Base-by-base conservation (phyloP, 2,113 vertebrate species). In the Salvelinus sp. region DNA sequence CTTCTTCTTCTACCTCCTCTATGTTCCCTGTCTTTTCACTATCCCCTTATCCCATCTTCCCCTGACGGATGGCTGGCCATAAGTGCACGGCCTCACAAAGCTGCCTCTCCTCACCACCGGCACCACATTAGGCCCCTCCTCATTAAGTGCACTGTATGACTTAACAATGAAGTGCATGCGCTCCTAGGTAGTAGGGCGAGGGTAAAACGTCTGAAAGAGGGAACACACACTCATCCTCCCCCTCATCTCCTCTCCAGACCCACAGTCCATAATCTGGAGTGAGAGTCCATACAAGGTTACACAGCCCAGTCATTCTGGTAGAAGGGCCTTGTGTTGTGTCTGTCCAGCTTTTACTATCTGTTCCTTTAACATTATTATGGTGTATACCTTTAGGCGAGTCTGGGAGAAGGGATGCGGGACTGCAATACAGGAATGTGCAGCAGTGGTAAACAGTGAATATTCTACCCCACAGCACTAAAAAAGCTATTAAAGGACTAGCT, bases 291-390 rank as follows among this genome's bases (percentile, higher is more conserved):
- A 4, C 50, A 54, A 18, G 58, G 58, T 62, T 62, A 65, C 76
- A 70, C 62, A 47, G 20, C 50, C 50, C 50, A 54, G 58, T 22
- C 20, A 22, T 13, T 77, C 44, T 64, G 77, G 71, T 73, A 85
- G 84, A 79, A 79, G 71, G 48, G 20, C 85, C 38, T 83, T 77
- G 64, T 81, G 69, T 44, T 74, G 68, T 85, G 85, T 81, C 78
- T 33, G 84, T 87, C 81, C 73, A 77, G 78, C 81, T 83, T 89
- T 87, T 78, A 87, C 79, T 79, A 82, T 80, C 72, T 72, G 78
- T 87, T 75, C 79, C 87, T 84, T 88, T 90, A 84, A 85, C 85
- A 81, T 88, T 71, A 87, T 90, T 84, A 82, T 78, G 76, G 88
- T 81, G 70, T 90, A 88, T 85, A 87, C 85, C 83, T 86, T 84